A percentile compares a stretch with the other conserved stretches of the same genome.
Evolutionary conservation across 2,888 invertebrate genomes (phyloP).

Genomic region (Machimus atricapillus): DNA sequence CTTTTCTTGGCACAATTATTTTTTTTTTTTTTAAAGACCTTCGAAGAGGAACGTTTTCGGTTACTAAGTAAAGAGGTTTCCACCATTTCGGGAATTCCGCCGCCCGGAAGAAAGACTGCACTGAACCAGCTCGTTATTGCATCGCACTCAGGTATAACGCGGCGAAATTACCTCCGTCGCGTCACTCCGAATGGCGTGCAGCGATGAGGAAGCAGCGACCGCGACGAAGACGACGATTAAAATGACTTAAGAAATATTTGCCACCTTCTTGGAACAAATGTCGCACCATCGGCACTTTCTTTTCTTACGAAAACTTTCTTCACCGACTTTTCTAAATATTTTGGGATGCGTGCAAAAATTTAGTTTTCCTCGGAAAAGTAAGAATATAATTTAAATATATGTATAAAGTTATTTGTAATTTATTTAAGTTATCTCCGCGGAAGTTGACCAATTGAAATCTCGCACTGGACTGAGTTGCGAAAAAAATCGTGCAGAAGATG

Average conservation of each 20-base stretch:
- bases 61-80: neutral
- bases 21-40: neutral
- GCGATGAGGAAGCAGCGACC: neutral
- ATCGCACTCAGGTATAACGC: neutral
- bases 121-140: neutral
- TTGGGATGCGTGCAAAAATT: neutral
- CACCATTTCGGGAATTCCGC: neutral
- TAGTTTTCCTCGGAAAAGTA: neutral
- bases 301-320: neutral
- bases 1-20: neutral
- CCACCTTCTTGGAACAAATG: neutral
- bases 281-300: neutral
- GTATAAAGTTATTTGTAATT: neutral
- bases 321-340: neutral
- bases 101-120: neutral
- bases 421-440: neutral
- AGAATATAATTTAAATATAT: no score
- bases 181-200: neutral
- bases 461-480: neutral
- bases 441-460: conserved; percentile 16
- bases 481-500: neutral
- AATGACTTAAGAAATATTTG: neutral
- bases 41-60: neutral
- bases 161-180: neutral
- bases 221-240: neutral